Evolutionary conservation across 1,140 invertebrate species (phyloP).

Genomic region (Asbolus verrucosus): DNA sequence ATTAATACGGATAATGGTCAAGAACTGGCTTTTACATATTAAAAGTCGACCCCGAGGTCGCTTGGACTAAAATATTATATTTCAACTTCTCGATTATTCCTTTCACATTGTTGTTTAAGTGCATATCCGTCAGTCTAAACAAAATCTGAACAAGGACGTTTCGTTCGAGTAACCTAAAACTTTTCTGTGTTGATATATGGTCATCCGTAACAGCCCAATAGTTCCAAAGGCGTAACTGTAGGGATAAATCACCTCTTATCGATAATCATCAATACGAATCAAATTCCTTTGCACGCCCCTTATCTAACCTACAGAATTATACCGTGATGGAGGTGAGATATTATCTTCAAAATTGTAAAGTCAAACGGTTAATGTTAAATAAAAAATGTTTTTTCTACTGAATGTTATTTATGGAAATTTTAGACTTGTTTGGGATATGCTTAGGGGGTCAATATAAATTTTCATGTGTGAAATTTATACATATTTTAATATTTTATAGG

Average conservation of each 20-base stretch:
- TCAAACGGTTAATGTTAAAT: too few relatives aligned
- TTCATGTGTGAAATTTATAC: not conserved
- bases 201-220: not conserved
- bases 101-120: constrained; percentile 18
- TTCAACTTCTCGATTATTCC: too few relatives aligned
- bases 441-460: too few relatives aligned
- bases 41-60: constrained; percentile 7
- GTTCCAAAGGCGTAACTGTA: not conserved
- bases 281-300: constrained; percentile 25
- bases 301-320: constrained; percentile 5
- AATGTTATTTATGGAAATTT: too few relatives aligned
- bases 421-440: too few relatives aligned
- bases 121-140: constrained; percentile 23
- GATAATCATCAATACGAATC: not conserved
- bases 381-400: too few relatives aligned
- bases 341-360: not conserved
- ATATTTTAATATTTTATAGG: not conserved
- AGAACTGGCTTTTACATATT: too few relatives aligned
- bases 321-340: constrained; percentile 9
- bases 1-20: too few relatives aligned
- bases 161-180: constrained; percentile 10
- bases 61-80: too few relatives aligned
- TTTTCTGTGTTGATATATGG: too few relatives aligned
- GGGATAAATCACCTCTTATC: constrained; percentile 14
- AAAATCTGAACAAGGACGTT: constrained; percentile 19